Evolutionary conservation across 2,113 vertebrate genomes (phyloP), one percentile per base, ranked within the genome.

Genomic region (Dissostichus mawsoni): DNA sequence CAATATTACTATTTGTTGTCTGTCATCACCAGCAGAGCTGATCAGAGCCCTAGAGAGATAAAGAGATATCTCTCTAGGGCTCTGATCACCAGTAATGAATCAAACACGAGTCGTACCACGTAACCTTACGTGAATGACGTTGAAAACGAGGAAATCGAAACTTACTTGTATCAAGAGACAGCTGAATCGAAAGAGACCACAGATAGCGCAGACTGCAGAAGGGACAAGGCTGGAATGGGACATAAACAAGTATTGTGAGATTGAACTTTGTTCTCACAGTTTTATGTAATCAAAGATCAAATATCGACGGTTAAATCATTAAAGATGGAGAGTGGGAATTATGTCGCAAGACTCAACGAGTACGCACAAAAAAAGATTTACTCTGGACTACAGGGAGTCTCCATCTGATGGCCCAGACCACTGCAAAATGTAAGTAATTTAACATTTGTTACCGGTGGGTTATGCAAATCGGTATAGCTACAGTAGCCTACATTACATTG

Each of bases 101-200:
- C 29, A 4, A 6, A 45, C 4, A 9, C 1, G 48, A 29, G 16
- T 59, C 6, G 1, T 18, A 17, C 11, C 2, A n/a, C 20, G 20
- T 33, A 18, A 29, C 16, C 9, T 41, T 5, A 65, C 11, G 45
- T 57, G 45, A 10, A 11, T 13, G 16, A 29, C 50, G 33, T 29
- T 18, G 1, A 4, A 45, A 56, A 12, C 8, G 5, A 18, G 14
- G 18, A 55, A 85, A 81, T 73, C 63, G 73, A 85, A 80, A 85
- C 68, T 36, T 64, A 47, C 3, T 1, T 14, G 8, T 11, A 5
- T 3, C 1, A 0, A 11, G 14, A 36, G 2, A 3, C 1, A 1
- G 5, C 16, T 8, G 29, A 20, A 20, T 48, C 2, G 45, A 36
- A 36, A 50, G 17, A 10, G 13, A 7, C 1, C 17, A 1, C 25